phyloP scores from a whole-genome alignment of 1,140 invertebrate genomes.

The Paralvinella palmiformis region DNA sequence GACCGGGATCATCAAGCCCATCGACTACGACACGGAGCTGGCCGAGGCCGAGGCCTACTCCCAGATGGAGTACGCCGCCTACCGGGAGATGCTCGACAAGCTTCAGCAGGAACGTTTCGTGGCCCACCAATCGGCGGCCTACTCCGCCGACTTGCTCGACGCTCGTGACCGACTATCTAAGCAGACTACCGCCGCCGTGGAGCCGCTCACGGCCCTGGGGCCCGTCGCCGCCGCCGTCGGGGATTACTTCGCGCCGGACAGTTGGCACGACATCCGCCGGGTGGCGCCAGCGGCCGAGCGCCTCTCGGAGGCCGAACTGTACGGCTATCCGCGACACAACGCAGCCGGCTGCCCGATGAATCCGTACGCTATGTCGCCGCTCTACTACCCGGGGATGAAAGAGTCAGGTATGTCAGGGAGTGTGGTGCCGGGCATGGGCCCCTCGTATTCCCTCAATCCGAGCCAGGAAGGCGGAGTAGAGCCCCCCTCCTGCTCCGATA shows the following conservation, averaged over 20 bases:
- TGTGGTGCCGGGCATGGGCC: constrained; percentile 23
- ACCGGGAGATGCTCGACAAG: neutral
- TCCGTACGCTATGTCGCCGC: neutral
- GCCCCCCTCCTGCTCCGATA: neutral
- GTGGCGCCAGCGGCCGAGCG: neutral
- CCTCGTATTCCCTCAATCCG: neutral
- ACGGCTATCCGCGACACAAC: neutral
- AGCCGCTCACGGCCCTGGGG: too few relatives aligned
- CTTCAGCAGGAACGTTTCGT: neutral
- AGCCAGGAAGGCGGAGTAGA: neutral
- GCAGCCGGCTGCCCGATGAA: neutral
- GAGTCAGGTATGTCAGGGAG: constrained; percentile 33
- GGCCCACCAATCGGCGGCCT: neutral
- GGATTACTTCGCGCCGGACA: neutral
- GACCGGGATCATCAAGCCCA: constrained; percentile 17
- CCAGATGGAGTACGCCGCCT: neutral
- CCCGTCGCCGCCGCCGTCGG: too few relatives aligned
- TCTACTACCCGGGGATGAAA: neutral
- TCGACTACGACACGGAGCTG: constrained; percentile 11
- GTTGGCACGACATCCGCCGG: neutral
- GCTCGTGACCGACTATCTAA: too few relatives aligned
- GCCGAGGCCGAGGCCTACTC: neutral
- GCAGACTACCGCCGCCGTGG: too few relatives aligned
- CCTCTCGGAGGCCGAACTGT: neutral
- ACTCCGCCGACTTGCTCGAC: neutral